Evolutionary conservation across 2,888 invertebrate species (phyloP), one percentile per base, ranked within the genome.

Genomic region (Heliconius erato): DNA sequence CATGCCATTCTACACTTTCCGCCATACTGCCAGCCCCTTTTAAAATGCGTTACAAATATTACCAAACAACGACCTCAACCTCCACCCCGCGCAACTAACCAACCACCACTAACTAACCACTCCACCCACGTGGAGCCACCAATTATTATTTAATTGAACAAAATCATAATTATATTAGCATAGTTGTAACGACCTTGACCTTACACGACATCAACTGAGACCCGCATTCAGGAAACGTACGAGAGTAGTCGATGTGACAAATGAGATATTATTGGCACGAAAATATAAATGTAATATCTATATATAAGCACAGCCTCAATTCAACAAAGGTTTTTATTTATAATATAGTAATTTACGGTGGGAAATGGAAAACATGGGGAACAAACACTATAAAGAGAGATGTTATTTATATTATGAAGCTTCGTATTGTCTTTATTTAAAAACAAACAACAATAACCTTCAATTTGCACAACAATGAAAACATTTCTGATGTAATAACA

Each of bases 121-220:
- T 3, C 54, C 32, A 23, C 63, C 59, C 77, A 77, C 59, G 5
- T 26, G 26, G 26, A 76, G 44, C 26, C 63, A 67, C 16, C 63
- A 78, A 67, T 78, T 67, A 67, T 44, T 40, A 40, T 44, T n/a
- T 67, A 78, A 74, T 74, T 74, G 74, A 59, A 74, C 74, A 35
- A 74, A 74, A 65, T 65, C 65, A 40, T 26, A 54, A 19, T n/a
- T 19, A 35, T 26, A 59, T 63, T 28, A 65, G 40, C 1, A 40
- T 44, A 77, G 32, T 65, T 65, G 65, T 40, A 16, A 19, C 65
- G 5, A 14, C 32, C 32, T 12, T 16, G 40, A 67, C 77, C 77
- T 78, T 26, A 44, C 77, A 26, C 77, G 35, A 26, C 32, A 14
- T 14, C 32, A 59, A 74, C 19, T 74, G 35, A 59, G 59, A 35